phyloP scores from a whole-genome alignment of 2,797 vertebrate species.

The Megaceryle alcyon region DNA sequence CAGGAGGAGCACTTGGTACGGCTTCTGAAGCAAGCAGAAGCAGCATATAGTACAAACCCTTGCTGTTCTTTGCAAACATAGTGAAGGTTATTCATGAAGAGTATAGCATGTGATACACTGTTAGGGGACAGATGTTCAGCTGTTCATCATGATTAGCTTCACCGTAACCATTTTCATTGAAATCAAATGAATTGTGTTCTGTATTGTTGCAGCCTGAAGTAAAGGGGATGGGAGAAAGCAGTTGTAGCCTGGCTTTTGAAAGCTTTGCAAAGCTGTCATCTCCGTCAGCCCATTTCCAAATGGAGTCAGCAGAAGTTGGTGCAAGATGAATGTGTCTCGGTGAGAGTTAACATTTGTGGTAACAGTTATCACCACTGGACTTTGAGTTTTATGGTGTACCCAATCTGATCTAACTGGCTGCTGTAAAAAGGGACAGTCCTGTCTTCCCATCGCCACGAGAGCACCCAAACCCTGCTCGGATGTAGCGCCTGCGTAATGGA shows the following conservation, averaged over 20 bases:
- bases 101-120: background rate
- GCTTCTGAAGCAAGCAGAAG: background rate
- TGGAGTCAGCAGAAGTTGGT: background rate
- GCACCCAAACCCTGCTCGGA: background rate
- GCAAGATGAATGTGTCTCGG: background rate
- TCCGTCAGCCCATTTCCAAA: background rate
- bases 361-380: background rate
- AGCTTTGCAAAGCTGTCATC: background rate
- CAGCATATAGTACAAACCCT: background rate
- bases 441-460: background rate
- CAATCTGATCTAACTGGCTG: background rate
- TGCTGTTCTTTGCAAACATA: background rate
- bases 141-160: background rate
- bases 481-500: background rate
- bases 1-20: background rate
- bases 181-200: background rate
- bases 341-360: background rate
- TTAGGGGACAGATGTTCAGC: background rate
- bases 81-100: background rate
- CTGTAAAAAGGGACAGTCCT: background rate
- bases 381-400: background rate
- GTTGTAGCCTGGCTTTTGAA: background rate
- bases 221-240: background rate
- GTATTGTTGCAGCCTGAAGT: background rate
- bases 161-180: background rate